Evolutionary conservation across 2,797 vertebrate genomes (phyloP), one percentile per base, ranked within the genome.

Genomic region (Darevskia mixta): DNA sequence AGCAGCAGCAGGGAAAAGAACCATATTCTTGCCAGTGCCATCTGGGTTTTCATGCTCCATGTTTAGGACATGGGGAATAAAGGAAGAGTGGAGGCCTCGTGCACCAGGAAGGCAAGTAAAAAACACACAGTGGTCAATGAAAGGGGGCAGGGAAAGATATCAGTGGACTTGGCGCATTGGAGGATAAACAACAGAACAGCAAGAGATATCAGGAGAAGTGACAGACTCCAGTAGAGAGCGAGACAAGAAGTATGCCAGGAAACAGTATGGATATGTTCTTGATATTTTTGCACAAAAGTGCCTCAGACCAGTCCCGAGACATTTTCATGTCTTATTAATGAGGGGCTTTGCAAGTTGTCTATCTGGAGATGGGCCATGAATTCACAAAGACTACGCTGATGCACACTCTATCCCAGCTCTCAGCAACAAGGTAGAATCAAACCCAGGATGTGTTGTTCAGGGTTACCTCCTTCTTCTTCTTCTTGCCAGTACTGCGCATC

Each of bases 401-500:
- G 5, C n/a, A 49, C 10, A 13, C 35, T n/a, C n/a, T 10, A 18
- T 5, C 32, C 13, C 15, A 29, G 2, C 6, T 66, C 23, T 11
- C 8, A 23, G 45, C 49, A 71, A 35, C 23, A 38, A 29, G 8
- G 23, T 9, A 72, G 32, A 83, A 83, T 27, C 61, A 79, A 61
- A 41, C 0, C 72, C 1, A 61, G 78, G 85, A 43, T 3, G 15
- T 32, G n/a, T 55, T 11, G 79, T 25, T 13, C 20, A 27, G 0
- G 0, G 0, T 95, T 93, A 98, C 99, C 99, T 97, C 98, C 98
- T 88, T 98, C 95, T 91, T 98, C 97, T 92, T 98, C 95, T 91
- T 98, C 97, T 90, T 98, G 97, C 99, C 99, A 99, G 94, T 98
- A 98, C 92, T 99, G 99, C 25, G 99, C 98, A 0, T 99, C 99